Conservation (phyloP, 2,797 vertebrate genomes). For the Scolopax bukidnonensis region DNA sequence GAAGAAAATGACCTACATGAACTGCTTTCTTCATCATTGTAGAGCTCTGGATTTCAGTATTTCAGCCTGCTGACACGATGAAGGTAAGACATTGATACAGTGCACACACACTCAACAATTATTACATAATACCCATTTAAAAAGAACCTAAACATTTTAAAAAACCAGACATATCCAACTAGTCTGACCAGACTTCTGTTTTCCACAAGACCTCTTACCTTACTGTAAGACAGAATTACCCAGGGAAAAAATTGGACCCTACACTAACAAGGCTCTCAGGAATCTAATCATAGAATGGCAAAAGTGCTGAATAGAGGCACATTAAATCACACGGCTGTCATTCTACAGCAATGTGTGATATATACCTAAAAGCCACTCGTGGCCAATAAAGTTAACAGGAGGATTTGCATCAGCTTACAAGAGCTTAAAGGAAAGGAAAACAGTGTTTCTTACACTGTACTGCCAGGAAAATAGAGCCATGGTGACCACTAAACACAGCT, state of each 20-base stretch:
- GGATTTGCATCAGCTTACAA: not conserved
- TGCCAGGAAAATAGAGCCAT: not conserved
- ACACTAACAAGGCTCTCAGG: not conserved
- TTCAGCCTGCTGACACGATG: not conserved
- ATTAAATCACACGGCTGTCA: not conserved
- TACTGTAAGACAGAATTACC: not conserved
- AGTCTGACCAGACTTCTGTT: not conserved
- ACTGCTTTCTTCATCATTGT: not conserved
- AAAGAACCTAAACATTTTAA: not conserved
- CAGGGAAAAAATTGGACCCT: not conserved
- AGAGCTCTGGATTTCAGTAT: not conserved
- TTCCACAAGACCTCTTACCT: not conserved
- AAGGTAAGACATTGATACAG: not conserved
- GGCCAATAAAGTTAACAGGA: not conserved
- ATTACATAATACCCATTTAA: not conserved
- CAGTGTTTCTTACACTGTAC: not conserved
- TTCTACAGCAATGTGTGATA: not conserved
- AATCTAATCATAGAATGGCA: not conserved
- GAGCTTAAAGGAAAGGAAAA: not conserved
- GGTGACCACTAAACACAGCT: not conserved
- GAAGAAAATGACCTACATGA: not conserved
- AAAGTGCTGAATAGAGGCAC: not conserved
- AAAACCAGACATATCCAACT: not conserved
- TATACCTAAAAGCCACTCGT: fast-evolving
- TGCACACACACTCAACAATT: not conserved